Evolutionary conservation across 2,888 invertebrate genomes (phyloP).

Genomic region (Cheilosia soror): DNA sequence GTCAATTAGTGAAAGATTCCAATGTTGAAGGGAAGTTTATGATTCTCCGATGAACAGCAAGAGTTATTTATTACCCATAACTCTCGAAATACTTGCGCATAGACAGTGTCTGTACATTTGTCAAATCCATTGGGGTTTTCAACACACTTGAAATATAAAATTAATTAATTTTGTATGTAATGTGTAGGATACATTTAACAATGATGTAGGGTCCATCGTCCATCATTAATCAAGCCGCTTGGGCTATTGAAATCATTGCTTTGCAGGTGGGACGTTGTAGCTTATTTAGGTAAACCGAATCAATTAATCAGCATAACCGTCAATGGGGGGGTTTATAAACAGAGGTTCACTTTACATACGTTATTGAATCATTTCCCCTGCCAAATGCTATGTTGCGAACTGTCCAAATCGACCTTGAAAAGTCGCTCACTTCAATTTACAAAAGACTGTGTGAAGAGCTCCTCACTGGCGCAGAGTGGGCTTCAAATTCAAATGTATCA

Average conservation of each 20-base stretch:
- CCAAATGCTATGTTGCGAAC: not conserved
- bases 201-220: conserved; percentile 23
- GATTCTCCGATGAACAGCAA: not conserved
- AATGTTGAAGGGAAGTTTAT: not conserved
- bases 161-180: too few relatives aligned
- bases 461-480: not conserved
- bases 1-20: conserved; percentile 3
- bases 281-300: conserved; percentile 35
- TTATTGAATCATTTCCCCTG: not conserved
- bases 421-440: conserved; percentile 18
- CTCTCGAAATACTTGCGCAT: conserved; percentile 14
- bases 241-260: conserved; percentile 6
- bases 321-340: not conserved
- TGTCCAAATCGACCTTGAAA: conserved; percentile 47
- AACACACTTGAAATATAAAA: too few relatives aligned
- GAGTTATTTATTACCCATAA: not conserved
- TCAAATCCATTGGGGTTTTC: too few relatives aligned
- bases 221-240: conserved; percentile 25
- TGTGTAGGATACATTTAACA: too few relatives aligned
- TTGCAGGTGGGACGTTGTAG: conserved; percentile 13
- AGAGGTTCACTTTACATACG: not conserved
- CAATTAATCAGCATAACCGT: conserved; percentile 37
- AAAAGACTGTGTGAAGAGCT: not conserved
- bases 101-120: too few relatives aligned
- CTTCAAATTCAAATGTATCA: not conserved